Conservation (phyloP, 2,113 vertebrate genomes). For the Cariama cristata region DNA sequence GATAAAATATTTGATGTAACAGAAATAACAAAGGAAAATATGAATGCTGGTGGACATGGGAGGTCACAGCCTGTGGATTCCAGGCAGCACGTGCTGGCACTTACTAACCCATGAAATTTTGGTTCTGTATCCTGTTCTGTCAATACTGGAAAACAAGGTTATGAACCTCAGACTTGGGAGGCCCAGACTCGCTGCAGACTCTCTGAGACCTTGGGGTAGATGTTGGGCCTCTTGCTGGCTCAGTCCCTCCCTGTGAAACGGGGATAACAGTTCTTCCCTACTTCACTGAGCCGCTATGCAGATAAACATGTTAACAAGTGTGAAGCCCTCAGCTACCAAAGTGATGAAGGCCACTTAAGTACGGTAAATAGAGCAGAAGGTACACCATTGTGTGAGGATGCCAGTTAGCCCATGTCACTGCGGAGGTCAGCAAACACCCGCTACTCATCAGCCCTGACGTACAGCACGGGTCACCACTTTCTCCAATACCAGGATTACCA, state of each 20-base stretch:
- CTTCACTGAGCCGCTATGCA: background rate
- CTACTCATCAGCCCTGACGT: background rate
- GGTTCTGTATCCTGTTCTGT: background rate
- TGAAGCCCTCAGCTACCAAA: background rate
- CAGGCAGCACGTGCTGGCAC: background rate
- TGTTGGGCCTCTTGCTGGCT: background rate
- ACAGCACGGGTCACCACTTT: background rate
- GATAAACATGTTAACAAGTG: background rate
- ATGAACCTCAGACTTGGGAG: background rate
- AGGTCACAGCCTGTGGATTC: background rate
- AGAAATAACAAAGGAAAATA: background rate
- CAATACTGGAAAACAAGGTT: background rate
- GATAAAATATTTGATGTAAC: background rate
- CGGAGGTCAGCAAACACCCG: background rate
- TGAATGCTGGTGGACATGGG: background rate
- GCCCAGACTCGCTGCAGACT: background rate
- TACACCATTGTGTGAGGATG: background rate
- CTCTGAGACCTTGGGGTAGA: background rate
- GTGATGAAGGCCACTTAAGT: background rate
- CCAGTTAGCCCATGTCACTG: background rate
- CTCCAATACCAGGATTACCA: background rate
- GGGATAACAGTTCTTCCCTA: background rate
- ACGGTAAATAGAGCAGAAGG: background rate
- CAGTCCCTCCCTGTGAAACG: background rate
- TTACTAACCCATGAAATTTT: background rate